Evolutionary conservation across 2,113 vertebrate species (phyloP), one percentile per base, ranked within the genome.

Genomic region (Hippolais icterina): DNA sequence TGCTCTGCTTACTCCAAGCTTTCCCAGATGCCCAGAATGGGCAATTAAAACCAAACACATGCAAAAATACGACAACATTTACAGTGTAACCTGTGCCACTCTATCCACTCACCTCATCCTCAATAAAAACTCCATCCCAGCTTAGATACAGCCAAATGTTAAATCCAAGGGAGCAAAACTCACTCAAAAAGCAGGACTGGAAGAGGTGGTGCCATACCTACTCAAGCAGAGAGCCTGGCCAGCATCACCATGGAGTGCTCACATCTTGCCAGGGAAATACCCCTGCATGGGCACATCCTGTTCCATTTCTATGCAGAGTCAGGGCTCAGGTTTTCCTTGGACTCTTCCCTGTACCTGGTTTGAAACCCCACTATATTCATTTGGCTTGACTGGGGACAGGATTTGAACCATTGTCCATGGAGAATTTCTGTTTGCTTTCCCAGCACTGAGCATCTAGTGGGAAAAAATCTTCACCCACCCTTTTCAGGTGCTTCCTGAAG

Each of bases 221-320:
- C 54, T 60, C 2, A 1, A 69, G 72, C 27, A 15, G 64, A 59
- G n/a, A 91, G 25, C 53, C 44, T 7, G 4, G 12, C 41, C 44
- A 65, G 46, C 37, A 74, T 22, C 49, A 33, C 24, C 1, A 2
- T 24, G 3, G 15, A 69, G n/a, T 54, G 50, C 39, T 71, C 12
- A 25, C 15, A 20, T 28, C 46, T 33, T 17, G 18, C 7, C 2
- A 0, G 23, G 69, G 47, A 84, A 71, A 57, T 14, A 57, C 0
- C 15, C 9, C 27, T 47, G 17, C 2, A 1, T 25, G 16, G 53
- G 15, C 15, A 64, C 3, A 5, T 31, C 52, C 52, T 7, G 0
- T 50, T 27, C 27, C 4, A 0, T 61, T 83, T 61, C n/a, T 27
- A 2, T 13, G 23, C 52, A 15, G 29, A 60, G 47, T 15, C 7